Conservation (phyloP, 2,888 invertebrate genomes). For the Teinopalpus imperialis region DNA sequence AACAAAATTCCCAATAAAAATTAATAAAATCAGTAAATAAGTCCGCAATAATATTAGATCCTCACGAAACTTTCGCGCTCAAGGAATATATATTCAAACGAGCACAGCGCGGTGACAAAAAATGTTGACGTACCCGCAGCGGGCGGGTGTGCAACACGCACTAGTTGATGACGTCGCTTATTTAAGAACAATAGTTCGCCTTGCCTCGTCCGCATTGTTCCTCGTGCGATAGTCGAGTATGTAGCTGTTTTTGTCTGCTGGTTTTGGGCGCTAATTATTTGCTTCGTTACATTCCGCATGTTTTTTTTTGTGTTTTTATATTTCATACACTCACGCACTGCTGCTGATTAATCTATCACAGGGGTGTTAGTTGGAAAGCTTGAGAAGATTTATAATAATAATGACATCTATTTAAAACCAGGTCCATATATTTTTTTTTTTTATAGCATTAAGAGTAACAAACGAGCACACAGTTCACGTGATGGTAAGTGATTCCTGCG, state of each 20-base stretch:
- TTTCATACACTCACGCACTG: constrained; percentile 10
- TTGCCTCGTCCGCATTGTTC: constrained; percentile 22
- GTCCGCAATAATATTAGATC: background rate
- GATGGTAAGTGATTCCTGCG: no score
- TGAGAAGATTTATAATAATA: no score
- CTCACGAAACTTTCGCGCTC: constrained; percentile 2
- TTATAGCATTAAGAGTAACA: no score
- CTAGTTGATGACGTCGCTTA: constrained; percentile 15
- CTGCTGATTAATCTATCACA: constrained; percentile 21
- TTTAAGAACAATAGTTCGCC: constrained; percentile 25
- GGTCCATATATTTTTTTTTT: no score
- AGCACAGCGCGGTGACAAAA: constrained; percentile 3
- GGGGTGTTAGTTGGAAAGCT: constrained; percentile 1
- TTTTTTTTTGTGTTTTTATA: constrained; percentile 16
- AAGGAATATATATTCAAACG: background rate
- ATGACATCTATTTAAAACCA: no score
- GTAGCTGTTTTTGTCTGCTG: constrained; percentile 16
- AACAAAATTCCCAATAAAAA: no score
- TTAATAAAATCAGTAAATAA: no score
- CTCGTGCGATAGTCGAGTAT: constrained; percentile 3
- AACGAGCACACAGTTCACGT: no score
- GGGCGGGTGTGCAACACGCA: constrained; percentile 7
- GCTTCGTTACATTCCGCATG: constrained; percentile 12
- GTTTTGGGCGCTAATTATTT: constrained; percentile 23
- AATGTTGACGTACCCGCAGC: constrained; percentile 2